Base-by-base conservation (phyloP, 2,113 vertebrate genomes). In the Panurus biarmicus region DNA sequence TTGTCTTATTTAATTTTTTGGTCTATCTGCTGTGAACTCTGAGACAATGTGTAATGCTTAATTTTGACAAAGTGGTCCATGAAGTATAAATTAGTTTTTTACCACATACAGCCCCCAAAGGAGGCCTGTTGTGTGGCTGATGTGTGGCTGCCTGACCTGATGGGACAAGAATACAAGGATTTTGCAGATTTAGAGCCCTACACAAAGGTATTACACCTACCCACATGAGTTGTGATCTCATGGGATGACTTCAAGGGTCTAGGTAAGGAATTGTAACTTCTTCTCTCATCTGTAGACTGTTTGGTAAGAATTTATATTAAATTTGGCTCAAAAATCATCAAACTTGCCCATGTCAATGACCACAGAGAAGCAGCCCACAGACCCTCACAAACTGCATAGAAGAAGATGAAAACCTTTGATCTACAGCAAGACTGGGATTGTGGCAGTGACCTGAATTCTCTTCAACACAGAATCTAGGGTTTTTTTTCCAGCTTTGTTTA, bases 41-140 rank as follows among this genome's bases (percentile, higher is more conserved):
- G 19, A 87, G 25, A 7, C 50, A 48, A 89, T 35, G 4, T 10
- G 0, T 61, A 65, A 44, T 8, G 10, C 5, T 45, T 57, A 7
- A 48, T 83, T 67, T 79, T 67, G 62, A 53, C 29, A 45, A 62
- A 86, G 21, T 4, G 0, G 2, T 16, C 16, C 22, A 21, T 0
- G 0, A 56, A 64, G 35, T 45, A n/a, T 18, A 36, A 14, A 28
- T 42, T 48, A 25, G 31, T 5, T 12, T 85, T 78, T 91, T 74
- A 31, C 6, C 7, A 26, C 7, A 31, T 4, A 5, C 11, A 9
- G 1, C 1, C 4, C 15, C 20, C 28, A 33, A 35, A 66, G 48
- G 24, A 45, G 11, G 9, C 23, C 57, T 81, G 38, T 14, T 71
- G 35, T 28, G 7, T 60, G 29, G 3, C 56, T 50, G 17, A 22